Evolutionary conservation across 2,113 vertebrate genomes (phyloP).

Genomic region (Thunnus maccoyii): DNA sequence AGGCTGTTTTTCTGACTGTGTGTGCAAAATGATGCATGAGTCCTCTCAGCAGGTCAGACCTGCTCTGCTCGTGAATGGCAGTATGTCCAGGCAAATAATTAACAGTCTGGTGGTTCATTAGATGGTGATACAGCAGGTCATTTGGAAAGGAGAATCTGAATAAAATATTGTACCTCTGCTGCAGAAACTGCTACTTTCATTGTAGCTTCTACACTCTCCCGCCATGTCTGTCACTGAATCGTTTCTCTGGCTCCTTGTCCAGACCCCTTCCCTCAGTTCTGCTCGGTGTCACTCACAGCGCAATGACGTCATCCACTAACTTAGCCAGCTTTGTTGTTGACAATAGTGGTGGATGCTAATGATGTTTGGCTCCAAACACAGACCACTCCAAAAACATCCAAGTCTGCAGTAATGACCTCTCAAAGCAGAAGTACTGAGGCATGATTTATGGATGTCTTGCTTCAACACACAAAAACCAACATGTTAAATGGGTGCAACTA

Average conservation of each 20-base stretch:
- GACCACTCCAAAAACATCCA: too few relatives aligned
- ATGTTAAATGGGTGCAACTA: too few relatives aligned
- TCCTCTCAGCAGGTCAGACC: too few relatives aligned
- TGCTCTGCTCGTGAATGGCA: background rate
- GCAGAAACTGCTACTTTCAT: background rate
- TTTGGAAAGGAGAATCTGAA: background rate
- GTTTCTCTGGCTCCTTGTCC: background rate
- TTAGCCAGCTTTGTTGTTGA: background rate
- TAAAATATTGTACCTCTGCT: background rate
- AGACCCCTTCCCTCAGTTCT: background rate
- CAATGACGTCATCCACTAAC: too few relatives aligned
- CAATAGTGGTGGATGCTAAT: background rate
- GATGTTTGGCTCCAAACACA: background rate
- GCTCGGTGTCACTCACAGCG: too few relatives aligned
- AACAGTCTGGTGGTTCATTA: background rate
- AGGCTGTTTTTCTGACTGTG: constrained; percentile 1
- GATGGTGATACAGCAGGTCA: background rate
- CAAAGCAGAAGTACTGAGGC: too few relatives aligned
- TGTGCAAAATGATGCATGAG: background rate
- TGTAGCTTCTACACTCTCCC: too few relatives aligned
- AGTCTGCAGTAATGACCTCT: too few relatives aligned
- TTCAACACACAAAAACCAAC: too few relatives aligned
- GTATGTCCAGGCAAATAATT: background rate
- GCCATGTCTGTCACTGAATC: background rate
- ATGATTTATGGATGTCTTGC: too few relatives aligned